Conservation (phyloP, 2,797 vertebrate species). For the Onychomys arenicola region DNA sequence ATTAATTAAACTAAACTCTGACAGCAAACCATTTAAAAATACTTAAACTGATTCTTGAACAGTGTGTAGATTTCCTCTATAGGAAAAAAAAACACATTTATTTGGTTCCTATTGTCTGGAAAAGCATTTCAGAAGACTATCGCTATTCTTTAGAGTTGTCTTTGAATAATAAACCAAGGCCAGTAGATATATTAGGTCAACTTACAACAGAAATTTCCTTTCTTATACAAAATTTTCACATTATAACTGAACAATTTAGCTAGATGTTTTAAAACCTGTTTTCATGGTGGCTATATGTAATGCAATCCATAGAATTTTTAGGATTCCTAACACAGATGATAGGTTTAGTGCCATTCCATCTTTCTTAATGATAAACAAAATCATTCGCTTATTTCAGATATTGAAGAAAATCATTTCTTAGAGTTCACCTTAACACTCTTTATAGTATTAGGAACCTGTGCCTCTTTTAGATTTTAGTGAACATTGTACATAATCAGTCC, state of each 20-base stretch:
- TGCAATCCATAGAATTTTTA: background rate
- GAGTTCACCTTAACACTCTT: slow-evolving; percentile 31
- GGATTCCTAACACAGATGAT: background rate
- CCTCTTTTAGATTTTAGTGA: background rate
- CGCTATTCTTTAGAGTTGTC: background rate
- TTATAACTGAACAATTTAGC: background rate
- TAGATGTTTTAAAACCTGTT: background rate
- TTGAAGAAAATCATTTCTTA: background rate
- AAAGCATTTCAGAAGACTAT: background rate
- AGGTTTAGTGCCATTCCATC: background rate
- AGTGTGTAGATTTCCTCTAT: slow-evolving; percentile 13
- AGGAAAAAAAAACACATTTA: background rate
- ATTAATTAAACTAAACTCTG: slow-evolving; percentile 70
- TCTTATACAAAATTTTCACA: background rate
- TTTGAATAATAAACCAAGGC: slow-evolving; percentile 22
- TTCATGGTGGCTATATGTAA: background rate
- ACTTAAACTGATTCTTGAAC: slow-evolving; percentile 42
- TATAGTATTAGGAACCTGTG: background rate
- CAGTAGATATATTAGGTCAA: background rate
- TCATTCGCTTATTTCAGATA: background rate
- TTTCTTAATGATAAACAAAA: slow-evolving; percentile 24
- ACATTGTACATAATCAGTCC: slow-evolving; percentile 56
- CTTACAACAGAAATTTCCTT: background rate
- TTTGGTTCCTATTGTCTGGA: background rate
- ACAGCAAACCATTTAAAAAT: slow-evolving; percentile 69